These are phyloP conservation scores for Sminthopsis crassicaudata DNA, from an alignment of 2,113 vertebrate species.

Conservation along the genomic window DNA sequence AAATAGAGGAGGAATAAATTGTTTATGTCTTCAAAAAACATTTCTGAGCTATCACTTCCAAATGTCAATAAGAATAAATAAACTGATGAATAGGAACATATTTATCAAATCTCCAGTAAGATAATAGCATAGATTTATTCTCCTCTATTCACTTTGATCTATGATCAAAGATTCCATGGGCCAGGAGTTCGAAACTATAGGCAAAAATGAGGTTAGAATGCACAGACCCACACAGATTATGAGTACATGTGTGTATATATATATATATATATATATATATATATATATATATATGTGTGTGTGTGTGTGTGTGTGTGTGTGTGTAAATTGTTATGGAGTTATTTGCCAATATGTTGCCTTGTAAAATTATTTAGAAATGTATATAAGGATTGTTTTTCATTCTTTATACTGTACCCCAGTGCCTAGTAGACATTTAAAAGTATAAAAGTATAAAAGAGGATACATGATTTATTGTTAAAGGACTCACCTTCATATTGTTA, in stretches of 20 bases:
- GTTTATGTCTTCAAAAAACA: background rate
- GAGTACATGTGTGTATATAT: background rate
- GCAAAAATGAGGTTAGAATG: background rate
- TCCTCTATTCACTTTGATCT: background rate
- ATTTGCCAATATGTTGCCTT: background rate
- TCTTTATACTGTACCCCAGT: background rate
- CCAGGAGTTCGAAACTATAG: background rate
- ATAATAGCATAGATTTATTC: background rate
- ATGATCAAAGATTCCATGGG: background rate
- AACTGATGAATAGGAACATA: background rate
- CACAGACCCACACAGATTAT: no score
- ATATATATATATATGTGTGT: no score
- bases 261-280: no score
- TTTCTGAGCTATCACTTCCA: background rate
- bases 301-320: background rate
- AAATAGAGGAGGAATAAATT: background rate
- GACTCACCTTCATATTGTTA: background rate
- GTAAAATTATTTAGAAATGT: background rate
- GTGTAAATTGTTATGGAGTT: background rate
- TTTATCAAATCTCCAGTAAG: background rate
- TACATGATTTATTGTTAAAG: background rate
- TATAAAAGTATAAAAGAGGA: no score
- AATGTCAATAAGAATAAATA: background rate
- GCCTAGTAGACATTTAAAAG: background rate
- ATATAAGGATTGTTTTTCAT: background rate